Evolutionary conservation across 2,797 vertebrate genomes (phyloP).

Genomic region (Rhinogobio ventralis): DNA sequence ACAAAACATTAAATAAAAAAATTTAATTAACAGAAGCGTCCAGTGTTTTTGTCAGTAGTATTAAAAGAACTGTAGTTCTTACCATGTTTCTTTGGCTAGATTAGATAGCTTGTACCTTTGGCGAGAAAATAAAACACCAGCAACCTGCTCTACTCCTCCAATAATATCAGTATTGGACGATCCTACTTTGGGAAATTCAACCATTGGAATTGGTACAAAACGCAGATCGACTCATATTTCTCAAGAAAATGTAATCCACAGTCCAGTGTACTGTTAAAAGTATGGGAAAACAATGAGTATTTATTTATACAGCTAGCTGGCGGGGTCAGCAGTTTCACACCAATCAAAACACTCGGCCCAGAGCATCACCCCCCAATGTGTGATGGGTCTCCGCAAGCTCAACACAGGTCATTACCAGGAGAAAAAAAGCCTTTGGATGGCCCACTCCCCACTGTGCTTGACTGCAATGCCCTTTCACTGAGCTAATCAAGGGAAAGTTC

Average conservation of each 20-base stretch:
- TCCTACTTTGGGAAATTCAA: not conserved
- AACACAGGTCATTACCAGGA: constrained; percentile 44
- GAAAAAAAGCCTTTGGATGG: constrained; percentile 17
- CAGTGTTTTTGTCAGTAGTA: not conserved
- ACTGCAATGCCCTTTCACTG: constrained; percentile 55
- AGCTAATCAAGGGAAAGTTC: constrained; percentile 62
- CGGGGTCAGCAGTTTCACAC: constrained; percentile 6
- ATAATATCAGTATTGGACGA: not conserved
- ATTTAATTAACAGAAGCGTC: not conserved
- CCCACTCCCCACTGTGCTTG: constrained; percentile 39
- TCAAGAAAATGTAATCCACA: not conserved
- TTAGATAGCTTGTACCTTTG: not conserved
- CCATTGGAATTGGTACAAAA: not conserved
- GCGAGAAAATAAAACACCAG: not conserved
- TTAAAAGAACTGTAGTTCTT: constrained; percentile 9
- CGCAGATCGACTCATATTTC: not conserved
- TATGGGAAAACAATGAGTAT: constrained; percentile 27
- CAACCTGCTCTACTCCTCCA: not conserved
- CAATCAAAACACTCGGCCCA: constrained; percentile 32
- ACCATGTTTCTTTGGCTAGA: constrained; percentile 8
- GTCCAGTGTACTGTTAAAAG: not conserved
- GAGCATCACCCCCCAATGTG: constrained; percentile 24
- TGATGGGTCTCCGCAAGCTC: not conserved
- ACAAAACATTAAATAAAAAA: too few relatives aligned
- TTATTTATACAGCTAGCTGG: constrained; percentile 24